Percentiles rank a stretch among this genome's conserved stretches.
phyloP scores from a whole-genome alignment of 2,797 vertebrate genomes.

The Picus viridis region DNA sequence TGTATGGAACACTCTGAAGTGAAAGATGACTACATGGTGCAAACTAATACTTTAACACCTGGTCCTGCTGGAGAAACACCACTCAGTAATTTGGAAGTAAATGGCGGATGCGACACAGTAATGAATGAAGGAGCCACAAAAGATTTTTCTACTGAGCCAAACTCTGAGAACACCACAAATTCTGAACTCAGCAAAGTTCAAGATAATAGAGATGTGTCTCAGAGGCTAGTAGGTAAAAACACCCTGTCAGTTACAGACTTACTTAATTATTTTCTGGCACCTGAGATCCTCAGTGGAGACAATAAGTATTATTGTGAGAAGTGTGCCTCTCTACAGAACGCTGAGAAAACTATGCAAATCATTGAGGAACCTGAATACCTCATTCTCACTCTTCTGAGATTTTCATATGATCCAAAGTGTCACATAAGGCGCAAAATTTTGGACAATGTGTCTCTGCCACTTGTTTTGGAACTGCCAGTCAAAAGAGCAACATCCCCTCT shows the following conservation, averaged over 20 bases:
- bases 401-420: conserved; percentile 95
- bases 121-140: conserved; percentile 53
- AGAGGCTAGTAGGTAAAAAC: conserved; percentile 71
- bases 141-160: conserved; percentile 51
- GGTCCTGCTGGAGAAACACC: conserved; percentile 38
- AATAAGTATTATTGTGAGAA: conserved; percentile 97
- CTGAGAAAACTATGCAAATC: conserved; percentile 94
- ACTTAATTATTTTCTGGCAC: conserved; percentile 95
- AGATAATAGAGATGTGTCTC: conserved; percentile 56
- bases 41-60: neutral
- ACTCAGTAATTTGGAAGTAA: conserved; percentile 38
- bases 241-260: conserved; percentile 91
- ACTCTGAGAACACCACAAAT: conserved; percentile 45
- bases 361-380: conserved; percentile 95
- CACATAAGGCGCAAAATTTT: conserved; percentile 95
- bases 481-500: conserved; percentile 68
- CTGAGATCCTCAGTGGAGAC: conserved; percentile 95
- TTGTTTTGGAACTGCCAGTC: conserved; percentile 88
- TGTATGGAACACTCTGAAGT: conserved; percentile 27
- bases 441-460: conserved; percentile 92
- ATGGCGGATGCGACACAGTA: conserved; percentile 40
- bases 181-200: conserved; percentile 61
- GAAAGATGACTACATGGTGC: conserved; percentile 52
- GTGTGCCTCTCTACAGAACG: conserved; percentile 92
- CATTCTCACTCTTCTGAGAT: conserved; percentile 95